Evolutionary conservation across 2,113 vertebrate species (phyloP).

Genomic region (Oxyruncus cristatus): DNA sequence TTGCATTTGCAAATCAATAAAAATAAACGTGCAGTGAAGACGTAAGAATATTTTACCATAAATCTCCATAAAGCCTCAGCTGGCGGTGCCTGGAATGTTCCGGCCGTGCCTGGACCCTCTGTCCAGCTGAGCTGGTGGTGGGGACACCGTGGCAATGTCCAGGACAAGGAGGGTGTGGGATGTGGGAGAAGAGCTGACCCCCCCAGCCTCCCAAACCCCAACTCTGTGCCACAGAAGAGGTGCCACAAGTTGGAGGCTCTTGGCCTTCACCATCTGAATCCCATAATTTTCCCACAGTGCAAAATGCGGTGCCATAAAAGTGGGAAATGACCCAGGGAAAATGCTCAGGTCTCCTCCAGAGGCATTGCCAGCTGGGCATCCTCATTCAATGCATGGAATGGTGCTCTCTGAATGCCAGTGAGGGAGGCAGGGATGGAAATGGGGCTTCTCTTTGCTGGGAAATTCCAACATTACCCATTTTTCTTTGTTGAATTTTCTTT

Average conservation of each 20-base stretch:
- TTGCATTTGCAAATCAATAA: constrained; percentile 76
- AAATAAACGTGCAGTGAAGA: constrained; percentile 67
- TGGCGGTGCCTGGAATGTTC: background rate
- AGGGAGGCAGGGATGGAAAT: background rate
- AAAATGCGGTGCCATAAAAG: background rate
- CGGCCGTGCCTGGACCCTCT: background rate
- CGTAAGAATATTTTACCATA: constrained; percentile 63
- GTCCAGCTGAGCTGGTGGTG: background rate
- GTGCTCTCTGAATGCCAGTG: background rate
- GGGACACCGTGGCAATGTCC: background rate
- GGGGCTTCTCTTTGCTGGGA: background rate
- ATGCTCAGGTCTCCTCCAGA: background rate
- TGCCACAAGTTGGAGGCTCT: background rate
- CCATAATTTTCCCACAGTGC: background rate
- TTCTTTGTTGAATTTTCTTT: background rate
- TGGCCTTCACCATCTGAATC: accelerated
- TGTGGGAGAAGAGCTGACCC: background rate
- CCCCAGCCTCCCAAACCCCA: background rate
- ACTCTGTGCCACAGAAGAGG: background rate
- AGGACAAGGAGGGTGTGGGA: background rate
- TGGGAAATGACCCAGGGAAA: background rate
- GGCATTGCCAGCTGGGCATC: background rate
- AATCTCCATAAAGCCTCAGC: constrained; percentile 52
- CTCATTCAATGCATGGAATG: accelerated
- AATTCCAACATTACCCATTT: background rate